A percentile compares a stretch with the other conserved stretches of the same genome.
Conservation (phyloP, 2,797 vertebrate genomes). For the Chanos chanos region DNA sequence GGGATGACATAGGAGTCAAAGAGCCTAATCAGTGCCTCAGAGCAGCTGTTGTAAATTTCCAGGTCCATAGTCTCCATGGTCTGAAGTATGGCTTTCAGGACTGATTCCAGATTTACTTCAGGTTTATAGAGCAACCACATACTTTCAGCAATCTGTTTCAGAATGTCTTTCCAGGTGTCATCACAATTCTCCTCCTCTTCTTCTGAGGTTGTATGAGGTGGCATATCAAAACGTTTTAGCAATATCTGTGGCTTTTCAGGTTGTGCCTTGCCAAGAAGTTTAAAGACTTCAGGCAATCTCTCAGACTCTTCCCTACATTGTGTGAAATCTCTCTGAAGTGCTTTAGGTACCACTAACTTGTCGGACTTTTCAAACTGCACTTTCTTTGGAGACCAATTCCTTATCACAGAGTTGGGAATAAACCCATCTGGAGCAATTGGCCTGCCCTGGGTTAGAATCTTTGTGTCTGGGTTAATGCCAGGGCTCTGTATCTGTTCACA, state of each 20-base stretch:
- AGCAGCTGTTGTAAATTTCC: conserved; percentile 3
- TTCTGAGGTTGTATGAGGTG: too few relatives aligned
- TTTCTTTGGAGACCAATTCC: conserved; percentile 4
- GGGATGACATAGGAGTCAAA: neutral
- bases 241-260: neutral
- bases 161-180: neutral
- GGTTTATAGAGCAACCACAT: neutral
- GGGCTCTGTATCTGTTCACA: neutral
- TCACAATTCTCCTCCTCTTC: neutral
- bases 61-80: conserved; percentile 1
- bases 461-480: neutral
- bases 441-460: conserved; percentile 1
- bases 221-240: neutral
- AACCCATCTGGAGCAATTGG: conserved; percentile 51
- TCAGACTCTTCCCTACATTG: neutral
- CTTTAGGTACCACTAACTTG: neutral
- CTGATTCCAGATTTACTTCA: neutral
- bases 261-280: too few relatives aligned
- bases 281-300: neutral
- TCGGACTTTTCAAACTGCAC: neutral
- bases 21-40: neutral
- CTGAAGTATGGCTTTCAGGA: neutral
- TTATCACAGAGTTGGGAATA: conserved; percentile 51
- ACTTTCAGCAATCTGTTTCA: conserved; percentile 1
- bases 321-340: neutral